A percentile compares a stretch with the other conserved stretches of the same genome.
These are phyloP conservation scores for Poecilia wingei DNA, from an alignment of 2,797 vertebrate genomes.

Conservation along the genomic window DNA sequence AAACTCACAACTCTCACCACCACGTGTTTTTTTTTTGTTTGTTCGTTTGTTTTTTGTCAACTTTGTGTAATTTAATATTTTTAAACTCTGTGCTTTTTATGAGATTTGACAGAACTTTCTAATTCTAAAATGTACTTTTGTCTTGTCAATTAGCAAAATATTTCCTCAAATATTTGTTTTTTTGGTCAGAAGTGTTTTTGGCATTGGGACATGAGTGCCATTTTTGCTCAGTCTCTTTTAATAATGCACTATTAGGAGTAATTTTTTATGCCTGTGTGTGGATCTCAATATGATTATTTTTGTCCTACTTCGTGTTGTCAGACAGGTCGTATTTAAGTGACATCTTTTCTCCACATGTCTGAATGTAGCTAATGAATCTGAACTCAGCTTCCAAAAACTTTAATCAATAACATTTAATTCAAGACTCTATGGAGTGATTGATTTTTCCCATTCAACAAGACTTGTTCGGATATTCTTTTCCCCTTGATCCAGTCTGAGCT, in stretches of 20 bases:
- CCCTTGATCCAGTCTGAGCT: neutral
- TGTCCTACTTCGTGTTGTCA: neutral
- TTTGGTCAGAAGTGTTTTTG: neutral
- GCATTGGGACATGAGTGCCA: neutral
- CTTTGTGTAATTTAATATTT: neutral
- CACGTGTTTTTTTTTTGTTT: neutral
- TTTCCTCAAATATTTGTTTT: neutral
- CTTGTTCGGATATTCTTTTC: neutral
- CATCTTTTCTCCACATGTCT: neutral
- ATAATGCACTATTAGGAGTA: neutral
- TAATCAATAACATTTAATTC: neutral
- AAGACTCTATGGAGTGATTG: neutral
- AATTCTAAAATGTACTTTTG: neutral
- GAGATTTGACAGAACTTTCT: neutral
- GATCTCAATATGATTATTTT: neutral
- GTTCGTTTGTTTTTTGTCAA: neutral
- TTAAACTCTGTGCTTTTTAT: neutral
- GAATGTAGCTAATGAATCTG: neutral
- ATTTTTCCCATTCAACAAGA: neutral
- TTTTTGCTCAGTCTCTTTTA: neutral
- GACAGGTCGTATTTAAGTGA: neutral
- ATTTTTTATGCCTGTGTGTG: neutral
- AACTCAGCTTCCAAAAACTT: neutral
- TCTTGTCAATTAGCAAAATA: neutral
- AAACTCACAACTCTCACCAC: neutral